These are phyloP conservation scores for Tretioscincus oriximinensis DNA, from an alignment of 2,113 vertebrate genomes.

Conservation along the genomic window DNA sequence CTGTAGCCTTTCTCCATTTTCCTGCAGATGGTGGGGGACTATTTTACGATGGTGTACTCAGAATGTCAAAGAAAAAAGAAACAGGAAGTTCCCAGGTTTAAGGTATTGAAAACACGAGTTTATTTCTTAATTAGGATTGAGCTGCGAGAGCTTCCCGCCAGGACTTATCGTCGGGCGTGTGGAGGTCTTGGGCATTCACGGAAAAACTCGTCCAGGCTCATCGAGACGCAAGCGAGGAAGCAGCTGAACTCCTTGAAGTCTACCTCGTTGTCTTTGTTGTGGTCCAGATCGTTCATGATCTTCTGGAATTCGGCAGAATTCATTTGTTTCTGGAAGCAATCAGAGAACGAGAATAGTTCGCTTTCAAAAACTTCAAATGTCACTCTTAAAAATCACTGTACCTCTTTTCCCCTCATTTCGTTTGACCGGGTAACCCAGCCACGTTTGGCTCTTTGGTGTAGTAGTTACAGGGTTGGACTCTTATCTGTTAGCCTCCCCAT, in stretches of 20 bases:
- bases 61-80: neutral
- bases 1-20: neutral
- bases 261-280: conserved; percentile 67
- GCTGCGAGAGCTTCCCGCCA: neutral
- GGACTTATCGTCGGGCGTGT: conserved; percentile 57
- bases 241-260: conserved; percentile 75
- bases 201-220: conserved; percentile 74
- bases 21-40: too few relatives aligned
- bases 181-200: conserved; percentile 52
- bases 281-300: conserved; percentile 70
- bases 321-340: conserved; percentile 52
- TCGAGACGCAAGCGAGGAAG: conserved; percentile 72
- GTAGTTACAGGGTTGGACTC: too few relatives aligned
- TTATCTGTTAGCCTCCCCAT: too few relatives aligned
- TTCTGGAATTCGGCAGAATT: conserved; percentile 63
- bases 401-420: too few relatives aligned
- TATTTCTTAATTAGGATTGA: neutral
- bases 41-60: neutral
- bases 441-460: too few relatives aligned
- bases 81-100: neutral
- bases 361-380: neutral
- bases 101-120: neutral
- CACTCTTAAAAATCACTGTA: neutral
- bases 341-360: neutral
- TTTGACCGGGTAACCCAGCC: too few relatives aligned